Evolutionary conservation across 1,140 invertebrate species (phyloP).

Genomic region (Heterodera carotae): DNA sequence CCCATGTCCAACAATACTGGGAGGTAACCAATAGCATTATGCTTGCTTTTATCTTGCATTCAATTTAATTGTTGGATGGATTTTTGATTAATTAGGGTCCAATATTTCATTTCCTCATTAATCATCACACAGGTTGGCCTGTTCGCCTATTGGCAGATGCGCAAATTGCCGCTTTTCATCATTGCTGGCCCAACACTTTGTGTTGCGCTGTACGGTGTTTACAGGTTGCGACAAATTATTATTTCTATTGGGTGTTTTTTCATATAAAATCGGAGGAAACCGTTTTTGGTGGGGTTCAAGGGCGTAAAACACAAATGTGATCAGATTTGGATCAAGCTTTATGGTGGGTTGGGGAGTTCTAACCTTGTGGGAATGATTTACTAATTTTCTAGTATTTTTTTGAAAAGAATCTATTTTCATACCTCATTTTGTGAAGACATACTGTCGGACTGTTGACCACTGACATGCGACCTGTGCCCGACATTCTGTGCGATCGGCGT

Average conservation of each 20-base stretch:
- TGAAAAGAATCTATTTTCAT: too few species aligned
- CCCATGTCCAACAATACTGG: conserved; percentile 52
- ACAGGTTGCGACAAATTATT: conserved; percentile 10
- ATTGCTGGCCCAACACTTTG: conserved; percentile 45
- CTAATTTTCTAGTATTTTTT: too few species aligned
- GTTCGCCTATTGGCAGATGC: conserved; percentile 49
- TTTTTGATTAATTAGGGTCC: too few species aligned
- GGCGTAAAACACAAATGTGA: too few species aligned
- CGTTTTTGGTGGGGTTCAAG: too few species aligned
- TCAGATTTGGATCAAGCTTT: too few species aligned
- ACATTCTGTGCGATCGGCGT: conserved; percentile 39
- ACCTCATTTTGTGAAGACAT: neutral
- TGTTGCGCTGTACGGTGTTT: conserved; percentile 47
- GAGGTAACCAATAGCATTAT: conserved; percentile 19
- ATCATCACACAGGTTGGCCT: conserved; percentile 33
- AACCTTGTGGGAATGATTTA: too few species aligned
- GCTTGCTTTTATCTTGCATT: too few species aligned
- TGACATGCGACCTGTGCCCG: conserved; percentile 26
- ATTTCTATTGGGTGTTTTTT: too few species aligned
- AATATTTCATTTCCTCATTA: neutral
- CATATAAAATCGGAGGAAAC: too few species aligned
- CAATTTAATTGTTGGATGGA: too few species aligned
- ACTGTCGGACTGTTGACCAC: conserved; percentile 14
- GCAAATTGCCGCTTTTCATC: conserved; percentile 51
- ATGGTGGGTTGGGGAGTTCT: too few species aligned